A percentile compares a stretch with the other conserved stretches of the same genome.
phyloP scores from a whole-genome alignment of 2,113 vertebrate species.

The Protobothrops flavoviridis region DNA sequence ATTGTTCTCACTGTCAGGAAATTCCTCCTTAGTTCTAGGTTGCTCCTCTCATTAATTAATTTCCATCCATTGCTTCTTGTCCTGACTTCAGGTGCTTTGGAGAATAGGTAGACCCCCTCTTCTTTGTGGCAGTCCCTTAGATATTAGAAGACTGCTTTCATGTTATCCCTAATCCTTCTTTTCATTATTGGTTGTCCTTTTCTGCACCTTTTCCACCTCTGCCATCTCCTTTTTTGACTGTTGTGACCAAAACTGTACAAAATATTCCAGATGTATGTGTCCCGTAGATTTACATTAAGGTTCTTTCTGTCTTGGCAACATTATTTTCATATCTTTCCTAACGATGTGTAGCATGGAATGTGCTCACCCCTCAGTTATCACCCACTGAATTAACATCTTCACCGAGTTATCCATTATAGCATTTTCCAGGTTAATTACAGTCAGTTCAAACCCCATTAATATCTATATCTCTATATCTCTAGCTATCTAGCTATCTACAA shows the following conservation, averaged over 20 bases:
- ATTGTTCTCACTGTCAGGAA: not conserved
- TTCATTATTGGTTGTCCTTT: not conserved
- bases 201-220: not conserved
- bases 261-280: not conserved
- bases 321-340: not conserved
- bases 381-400: not conserved
- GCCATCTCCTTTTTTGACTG: not conserved
- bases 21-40: not conserved
- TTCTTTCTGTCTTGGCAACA: not conserved
- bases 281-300: not conserved
- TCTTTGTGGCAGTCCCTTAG: not conserved
- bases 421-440: not conserved
- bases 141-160: not conserved
- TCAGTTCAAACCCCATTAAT: not conserved
- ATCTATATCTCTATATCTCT: not conserved
- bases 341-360: not conserved
- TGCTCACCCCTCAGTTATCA: not conserved
- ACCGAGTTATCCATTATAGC: not conserved
- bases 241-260: not conserved
- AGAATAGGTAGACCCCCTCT: not conserved
- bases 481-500: too few species aligned
- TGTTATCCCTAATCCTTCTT: not conserved
- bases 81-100: too few species aligned
- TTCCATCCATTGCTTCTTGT: too few species aligned
- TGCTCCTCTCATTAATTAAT: too few species aligned